phyloP scores from a whole-genome alignment of 2,888 invertebrate species.

The Ischnus inquisitorius region DNA sequence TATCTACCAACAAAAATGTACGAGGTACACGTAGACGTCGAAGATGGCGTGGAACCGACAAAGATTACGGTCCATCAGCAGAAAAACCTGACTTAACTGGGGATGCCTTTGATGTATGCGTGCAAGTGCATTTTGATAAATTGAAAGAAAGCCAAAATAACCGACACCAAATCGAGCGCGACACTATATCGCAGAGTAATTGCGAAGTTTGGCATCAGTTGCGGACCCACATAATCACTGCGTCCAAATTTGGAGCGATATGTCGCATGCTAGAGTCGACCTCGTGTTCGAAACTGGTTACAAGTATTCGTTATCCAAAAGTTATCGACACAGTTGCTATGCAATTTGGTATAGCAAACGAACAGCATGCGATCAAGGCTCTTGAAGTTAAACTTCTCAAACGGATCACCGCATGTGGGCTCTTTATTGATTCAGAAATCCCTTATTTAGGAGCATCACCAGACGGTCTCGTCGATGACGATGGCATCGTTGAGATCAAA shows the following conservation, averaged over 20 bases:
- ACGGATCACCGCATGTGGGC: constrained; percentile 68
- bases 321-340: constrained; percentile 53
- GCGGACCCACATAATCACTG: constrained; percentile 61
- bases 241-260: constrained; percentile 67
- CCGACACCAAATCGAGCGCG: constrained; percentile 33
- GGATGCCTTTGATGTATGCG: background rate
- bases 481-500: constrained; percentile 73
- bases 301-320: constrained; percentile 62
- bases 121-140: background rate
- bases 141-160: constrained; percentile 21
- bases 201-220: constrained; percentile 21
- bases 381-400: constrained; percentile 38
- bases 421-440: constrained; percentile 72
- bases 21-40: background rate
- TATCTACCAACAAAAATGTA: background rate
- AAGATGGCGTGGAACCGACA: background rate
- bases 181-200: constrained; percentile 27
- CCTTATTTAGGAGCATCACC: constrained; percentile 71
- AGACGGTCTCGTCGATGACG: constrained; percentile 71
- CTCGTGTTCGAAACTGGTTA: constrained; percentile 54
- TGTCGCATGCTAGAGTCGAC: constrained; percentile 62
- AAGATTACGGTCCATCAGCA: constrained; percentile 5
- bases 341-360: constrained; percentile 64
- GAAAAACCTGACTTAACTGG: background rate
- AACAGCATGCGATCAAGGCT: constrained; percentile 53